Base-by-base conservation (phyloP, 2,113 vertebrate genomes). In the Enhydra lutris region DNA sequence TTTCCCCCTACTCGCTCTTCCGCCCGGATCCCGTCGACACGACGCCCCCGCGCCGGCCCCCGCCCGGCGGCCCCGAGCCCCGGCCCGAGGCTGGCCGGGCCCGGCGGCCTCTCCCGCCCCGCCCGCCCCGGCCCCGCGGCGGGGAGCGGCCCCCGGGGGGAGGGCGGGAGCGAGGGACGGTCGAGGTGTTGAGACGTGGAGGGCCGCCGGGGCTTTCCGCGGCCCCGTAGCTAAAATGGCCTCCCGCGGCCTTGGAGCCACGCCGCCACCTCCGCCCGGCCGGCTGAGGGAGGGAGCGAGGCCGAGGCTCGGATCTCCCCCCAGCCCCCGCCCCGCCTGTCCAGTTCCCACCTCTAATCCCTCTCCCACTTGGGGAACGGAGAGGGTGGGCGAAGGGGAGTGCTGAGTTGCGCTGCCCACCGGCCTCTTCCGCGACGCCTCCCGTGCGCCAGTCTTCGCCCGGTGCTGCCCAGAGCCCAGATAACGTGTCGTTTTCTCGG, bases 151-250 rank as follows among this genome's bases (percentile, higher is more conserved):
- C 89, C 86, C 81, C 18, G 3, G 14, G 36, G 47, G 82, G 23
- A 8, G 57, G 34, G 67, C 86, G 79, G 93, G 89, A 85, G 96
- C 92, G 79, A 15, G 92, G 7, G 0, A 34, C 69, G 4, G 59
- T 2, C 1, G 69, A 34, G 95, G 92, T 85, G 31, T 92, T 92
- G 94, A 95, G 93, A 97, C 95, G 85, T 94, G 96, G 91, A 97
- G 97, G 96, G 74, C 97, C 52, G 11, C 97, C 14, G 29, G 82
- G 92, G 17, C 87, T 84, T 94, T 69, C 36, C 76, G 23, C 63
- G 94, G 98, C 96, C 98, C 52, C 65, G 83, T 69, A 84, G 93
- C 97, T 97, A 98, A 99, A 98, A 99, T 98, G 98, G 98, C 98
- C 97, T 98, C 98, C 98, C 90, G 89, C 89, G 86, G 98, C 67